phyloP scores from a whole-genome alignment of 2,797 vertebrate species.

The Tarsius wallacei region DNA sequence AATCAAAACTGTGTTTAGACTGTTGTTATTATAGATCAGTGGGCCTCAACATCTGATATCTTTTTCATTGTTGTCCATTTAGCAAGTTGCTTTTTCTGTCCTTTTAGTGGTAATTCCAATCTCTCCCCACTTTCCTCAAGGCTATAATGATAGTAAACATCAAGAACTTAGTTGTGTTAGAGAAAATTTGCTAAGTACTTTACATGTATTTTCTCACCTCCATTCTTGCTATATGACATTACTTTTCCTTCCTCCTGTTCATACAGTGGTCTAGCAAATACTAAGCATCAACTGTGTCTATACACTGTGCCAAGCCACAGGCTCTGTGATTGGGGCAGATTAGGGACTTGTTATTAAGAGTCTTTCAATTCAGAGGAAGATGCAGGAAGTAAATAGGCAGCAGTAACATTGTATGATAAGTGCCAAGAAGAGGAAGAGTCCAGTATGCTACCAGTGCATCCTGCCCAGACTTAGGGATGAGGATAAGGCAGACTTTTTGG shows the following conservation, averaged over 20 bases:
- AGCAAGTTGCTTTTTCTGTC: neutral
- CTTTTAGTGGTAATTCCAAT: neutral
- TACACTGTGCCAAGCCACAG: neutral
- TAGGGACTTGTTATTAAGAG: neutral
- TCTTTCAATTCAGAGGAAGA: neutral
- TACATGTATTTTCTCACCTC: neutral
- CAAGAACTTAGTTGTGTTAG: neutral
- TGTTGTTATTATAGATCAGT: neutral
- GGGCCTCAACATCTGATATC: neutral
- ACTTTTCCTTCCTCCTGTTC: neutral
- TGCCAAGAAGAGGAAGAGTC: neutral
- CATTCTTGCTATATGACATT: neutral
- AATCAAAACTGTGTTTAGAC: neutral
- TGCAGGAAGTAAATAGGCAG: neutral
- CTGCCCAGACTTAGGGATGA: neutral
- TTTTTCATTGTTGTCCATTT: constrained; percentile 21
- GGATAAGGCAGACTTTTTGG: neutral
- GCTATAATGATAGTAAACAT: neutral
- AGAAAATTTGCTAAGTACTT: neutral
- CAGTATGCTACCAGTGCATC: neutral
- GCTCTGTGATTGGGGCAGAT: neutral
- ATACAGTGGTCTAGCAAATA: neutral
- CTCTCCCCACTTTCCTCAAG: neutral
- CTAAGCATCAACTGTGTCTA: neutral
- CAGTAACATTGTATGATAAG: neutral